Conservation (phyloP, 2,797 vertebrate species). For the Eupleurogrammus muticus region DNA sequence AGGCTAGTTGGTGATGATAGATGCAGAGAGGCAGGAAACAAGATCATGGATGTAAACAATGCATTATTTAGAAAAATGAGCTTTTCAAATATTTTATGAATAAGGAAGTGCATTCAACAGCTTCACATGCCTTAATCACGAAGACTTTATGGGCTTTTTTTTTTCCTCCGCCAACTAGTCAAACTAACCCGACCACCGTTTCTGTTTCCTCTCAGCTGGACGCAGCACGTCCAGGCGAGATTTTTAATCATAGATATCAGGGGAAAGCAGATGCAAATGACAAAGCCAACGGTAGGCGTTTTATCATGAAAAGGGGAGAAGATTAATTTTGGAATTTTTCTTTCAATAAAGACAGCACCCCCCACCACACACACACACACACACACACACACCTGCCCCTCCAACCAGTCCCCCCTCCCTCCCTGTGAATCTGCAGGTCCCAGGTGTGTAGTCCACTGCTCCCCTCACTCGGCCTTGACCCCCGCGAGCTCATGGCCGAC, state of each 20-base stretch:
- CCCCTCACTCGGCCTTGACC: constrained; percentile 42
- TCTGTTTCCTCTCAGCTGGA: constrained; percentile 3
- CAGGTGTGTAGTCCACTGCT: constrained; percentile 15
- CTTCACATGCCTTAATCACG: too few relatives aligned
- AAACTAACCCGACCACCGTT: not conserved
- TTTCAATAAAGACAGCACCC: constrained; percentile 55
- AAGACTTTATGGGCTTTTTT: not conserved
- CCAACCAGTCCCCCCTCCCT: constrained; percentile 10
- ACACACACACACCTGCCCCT: constrained; percentile 24
- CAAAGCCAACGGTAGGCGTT: constrained; percentile 51
- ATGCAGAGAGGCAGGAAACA: too few relatives aligned
- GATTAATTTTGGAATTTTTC: constrained; percentile 39
- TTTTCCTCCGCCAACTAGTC: not conserved
- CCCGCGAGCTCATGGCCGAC: constrained; percentile 21
- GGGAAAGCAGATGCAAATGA: constrained; percentile 26
- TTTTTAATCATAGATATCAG: constrained; percentile 28
- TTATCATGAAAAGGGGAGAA: constrained; percentile 47
- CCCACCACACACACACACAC: too few relatives aligned
- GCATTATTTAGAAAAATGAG: not conserved
- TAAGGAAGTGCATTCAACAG: not conserved
- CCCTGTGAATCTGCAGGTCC: constrained; percentile 29
- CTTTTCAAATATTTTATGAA: not conserved
- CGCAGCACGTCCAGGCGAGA: constrained; percentile 25
- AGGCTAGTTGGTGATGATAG: too few relatives aligned
- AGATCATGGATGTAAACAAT: too few relatives aligned